Conservation (phyloP, 2,888 invertebrate species). For the Amphimallon solstitiale region DNA sequence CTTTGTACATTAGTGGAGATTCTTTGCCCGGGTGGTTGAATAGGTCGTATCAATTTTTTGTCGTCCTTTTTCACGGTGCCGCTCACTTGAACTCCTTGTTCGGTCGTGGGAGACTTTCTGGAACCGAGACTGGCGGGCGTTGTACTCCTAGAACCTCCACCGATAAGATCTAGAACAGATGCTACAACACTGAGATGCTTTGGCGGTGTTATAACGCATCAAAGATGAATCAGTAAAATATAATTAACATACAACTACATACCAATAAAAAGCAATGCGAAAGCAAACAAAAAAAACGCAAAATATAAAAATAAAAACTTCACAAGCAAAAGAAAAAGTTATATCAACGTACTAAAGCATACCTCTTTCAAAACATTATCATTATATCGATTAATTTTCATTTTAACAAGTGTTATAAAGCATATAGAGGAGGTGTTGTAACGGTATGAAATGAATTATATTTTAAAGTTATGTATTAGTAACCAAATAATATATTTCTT, state of each 20-base stretch:
- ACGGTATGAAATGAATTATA: too few relatives aligned
- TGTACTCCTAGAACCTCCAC: constrained; percentile 79
- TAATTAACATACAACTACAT: background rate
- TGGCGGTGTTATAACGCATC: background rate
- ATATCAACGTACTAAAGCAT: too few relatives aligned
- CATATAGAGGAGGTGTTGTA: too few relatives aligned
- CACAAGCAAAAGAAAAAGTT: constrained; percentile 8
- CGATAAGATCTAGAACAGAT: constrained; percentile 76
- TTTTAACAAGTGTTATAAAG: too few relatives aligned
- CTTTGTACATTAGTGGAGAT: constrained; percentile 60
- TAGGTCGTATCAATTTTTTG: constrained; percentile 58
- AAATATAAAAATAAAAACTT: background rate
- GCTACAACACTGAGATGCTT: constrained; percentile 50
- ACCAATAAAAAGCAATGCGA: constrained; percentile 3
- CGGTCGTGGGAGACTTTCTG: constrained; percentile 86
- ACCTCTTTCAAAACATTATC: too few relatives aligned
- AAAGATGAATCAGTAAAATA: background rate
- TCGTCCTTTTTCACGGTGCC: constrained; percentile 60
- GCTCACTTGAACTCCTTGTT: constrained; percentile 82
- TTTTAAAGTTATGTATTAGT: too few relatives aligned
- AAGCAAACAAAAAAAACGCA: background rate
- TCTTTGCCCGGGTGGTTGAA: constrained; percentile 55
- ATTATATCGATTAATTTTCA: too few relatives aligned
- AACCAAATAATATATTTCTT: too few relatives aligned
- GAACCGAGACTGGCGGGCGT: constrained; percentile 79